A percentile compares a stretch with the other conserved stretches of the same genome.
Evolutionary conservation across 92 coral and sea anemone genomes (phyloP).

Genomic region (Blastomussa wellsi): DNA sequence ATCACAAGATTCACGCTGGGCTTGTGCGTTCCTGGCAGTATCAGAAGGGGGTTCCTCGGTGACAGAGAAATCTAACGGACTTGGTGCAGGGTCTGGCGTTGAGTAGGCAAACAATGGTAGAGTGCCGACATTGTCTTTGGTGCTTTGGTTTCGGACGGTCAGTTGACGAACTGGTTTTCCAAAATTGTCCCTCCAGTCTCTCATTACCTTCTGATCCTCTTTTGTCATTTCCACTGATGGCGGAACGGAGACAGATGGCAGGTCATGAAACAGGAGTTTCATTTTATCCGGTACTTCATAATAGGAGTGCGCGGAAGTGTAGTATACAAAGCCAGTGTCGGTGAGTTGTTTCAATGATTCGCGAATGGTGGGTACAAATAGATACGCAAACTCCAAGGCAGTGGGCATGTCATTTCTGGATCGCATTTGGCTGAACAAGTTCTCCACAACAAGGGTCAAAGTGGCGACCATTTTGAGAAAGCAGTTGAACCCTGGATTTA

Average conservation of each 20-base stretch:
- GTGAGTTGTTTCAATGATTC: constrained; percentile 51
- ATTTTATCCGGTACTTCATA: constrained; percentile 42
- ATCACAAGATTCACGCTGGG: not conserved
- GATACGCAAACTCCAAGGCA: constrained; percentile 54
- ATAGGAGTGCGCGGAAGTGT: constrained; percentile 36
- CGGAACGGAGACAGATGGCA: constrained; percentile 18
- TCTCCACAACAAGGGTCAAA: constrained; percentile 40
- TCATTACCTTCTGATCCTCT: constrained; percentile 52
- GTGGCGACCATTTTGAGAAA: constrained; percentile 28
- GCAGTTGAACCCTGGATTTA: constrained; percentile 14
- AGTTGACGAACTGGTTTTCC: constrained; percentile 50
- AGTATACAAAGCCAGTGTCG: constrained; percentile 32
- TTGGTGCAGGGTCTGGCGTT: constrained; percentile 32
- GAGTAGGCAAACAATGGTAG: constrained; percentile 47
- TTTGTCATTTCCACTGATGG: constrained; percentile 43
- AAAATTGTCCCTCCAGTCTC: constrained; percentile 62
- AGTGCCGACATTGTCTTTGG: constrained; percentile 61
- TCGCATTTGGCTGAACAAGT: constrained; percentile 50
- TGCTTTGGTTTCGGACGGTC: constrained; percentile 53
- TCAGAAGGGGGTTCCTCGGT: not conserved
- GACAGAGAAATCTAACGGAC: constrained; percentile 36
- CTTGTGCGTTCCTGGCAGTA: not conserved
- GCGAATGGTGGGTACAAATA: constrained; percentile 33
- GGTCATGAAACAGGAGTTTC: constrained; percentile 35
- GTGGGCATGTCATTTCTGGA: too few relatives aligned